Conservation (phyloP, 1,140 invertebrate genomes). For the Ips typographus region DNA sequence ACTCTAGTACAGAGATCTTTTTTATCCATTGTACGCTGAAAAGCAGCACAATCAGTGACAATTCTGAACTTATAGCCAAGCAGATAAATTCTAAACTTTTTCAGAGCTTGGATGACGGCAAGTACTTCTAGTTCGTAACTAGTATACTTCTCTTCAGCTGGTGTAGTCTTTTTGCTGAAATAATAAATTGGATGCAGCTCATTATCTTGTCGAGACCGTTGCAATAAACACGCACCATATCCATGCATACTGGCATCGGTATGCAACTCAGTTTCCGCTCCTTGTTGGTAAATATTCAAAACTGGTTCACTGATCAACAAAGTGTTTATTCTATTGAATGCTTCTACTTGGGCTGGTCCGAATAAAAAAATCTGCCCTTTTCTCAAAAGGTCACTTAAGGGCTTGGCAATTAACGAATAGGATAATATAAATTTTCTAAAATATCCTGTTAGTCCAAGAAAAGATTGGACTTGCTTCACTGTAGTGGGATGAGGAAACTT, state of each 20-base stretch:
- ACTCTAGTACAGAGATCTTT: no score
- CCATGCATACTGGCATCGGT: conserved; percentile 41
- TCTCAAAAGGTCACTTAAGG: conserved; percentile 36
- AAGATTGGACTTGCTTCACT: conserved; percentile 43
- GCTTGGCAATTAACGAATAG: conserved; percentile 38
- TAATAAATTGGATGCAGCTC: conserved; percentile 52
- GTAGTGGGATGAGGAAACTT: conserved; percentile 44
- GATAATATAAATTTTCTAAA: conserved; percentile 45
- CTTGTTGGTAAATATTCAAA: conserved; percentile 45
- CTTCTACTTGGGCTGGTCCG: conserved; percentile 1
- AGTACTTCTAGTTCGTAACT: conserved; percentile 8
- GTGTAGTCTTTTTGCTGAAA: background rate
- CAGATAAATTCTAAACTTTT: conserved; percentile 57
- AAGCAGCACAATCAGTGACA: conserved; percentile 49
- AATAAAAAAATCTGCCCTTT: conserved; percentile 13
- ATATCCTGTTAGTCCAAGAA: conserved; percentile 46
- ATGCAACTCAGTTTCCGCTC: conserved; percentile 41
- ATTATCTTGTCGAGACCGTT: conserved; percentile 43
- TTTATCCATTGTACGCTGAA: conserved; percentile 32
- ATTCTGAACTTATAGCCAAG: conserved; percentile 54
- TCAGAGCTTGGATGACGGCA: background rate
- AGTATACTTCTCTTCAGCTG: conserved; percentile 2
- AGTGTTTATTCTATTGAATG: conserved; percentile 38
- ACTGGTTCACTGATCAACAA: conserved; percentile 45
- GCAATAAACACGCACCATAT: conserved; percentile 46